Conservation (phyloP, 2,113 vertebrate species). For the Microtus montanus region DNA sequence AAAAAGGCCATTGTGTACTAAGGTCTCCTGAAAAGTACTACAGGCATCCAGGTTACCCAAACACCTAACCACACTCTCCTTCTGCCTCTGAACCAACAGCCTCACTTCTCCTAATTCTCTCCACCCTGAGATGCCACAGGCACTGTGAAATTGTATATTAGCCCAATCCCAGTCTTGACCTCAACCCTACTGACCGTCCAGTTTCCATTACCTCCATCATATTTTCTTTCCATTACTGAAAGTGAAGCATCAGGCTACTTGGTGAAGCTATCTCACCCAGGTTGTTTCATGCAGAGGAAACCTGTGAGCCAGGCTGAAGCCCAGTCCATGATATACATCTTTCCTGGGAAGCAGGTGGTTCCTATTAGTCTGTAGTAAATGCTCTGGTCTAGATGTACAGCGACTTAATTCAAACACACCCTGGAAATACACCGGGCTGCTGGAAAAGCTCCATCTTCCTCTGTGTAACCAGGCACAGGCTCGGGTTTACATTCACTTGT, state of each 20-base stretch:
- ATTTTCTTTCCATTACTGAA: not conserved
- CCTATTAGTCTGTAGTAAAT: rapidly evolving
- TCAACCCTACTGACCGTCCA: not conserved
- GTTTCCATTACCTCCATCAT: not conserved
- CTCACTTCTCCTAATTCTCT: no score
- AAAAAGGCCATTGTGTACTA: not conserved
- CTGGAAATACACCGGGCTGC: not conserved
- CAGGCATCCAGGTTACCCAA: not conserved
- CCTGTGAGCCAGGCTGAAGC: not conserved
- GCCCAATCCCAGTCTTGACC: not conserved
- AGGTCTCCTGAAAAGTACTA: not conserved
- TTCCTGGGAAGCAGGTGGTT: not conserved
- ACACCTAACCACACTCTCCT: not conserved
- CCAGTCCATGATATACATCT: not conserved
- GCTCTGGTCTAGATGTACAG: not conserved
- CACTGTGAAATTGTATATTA: not conserved
- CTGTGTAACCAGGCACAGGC: not conserved
- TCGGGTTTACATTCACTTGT: not conserved
- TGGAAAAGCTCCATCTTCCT: not conserved
- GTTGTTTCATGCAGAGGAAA: not conserved
- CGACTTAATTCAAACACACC: no score
- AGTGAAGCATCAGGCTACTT: not conserved
- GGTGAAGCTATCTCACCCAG: not conserved
- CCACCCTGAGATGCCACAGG: not conserved
- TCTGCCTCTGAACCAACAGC: not conserved